Base-by-base conservation (phyloP, 2,113 vertebrate species). In the Tachycineta bicolor region DNA sequence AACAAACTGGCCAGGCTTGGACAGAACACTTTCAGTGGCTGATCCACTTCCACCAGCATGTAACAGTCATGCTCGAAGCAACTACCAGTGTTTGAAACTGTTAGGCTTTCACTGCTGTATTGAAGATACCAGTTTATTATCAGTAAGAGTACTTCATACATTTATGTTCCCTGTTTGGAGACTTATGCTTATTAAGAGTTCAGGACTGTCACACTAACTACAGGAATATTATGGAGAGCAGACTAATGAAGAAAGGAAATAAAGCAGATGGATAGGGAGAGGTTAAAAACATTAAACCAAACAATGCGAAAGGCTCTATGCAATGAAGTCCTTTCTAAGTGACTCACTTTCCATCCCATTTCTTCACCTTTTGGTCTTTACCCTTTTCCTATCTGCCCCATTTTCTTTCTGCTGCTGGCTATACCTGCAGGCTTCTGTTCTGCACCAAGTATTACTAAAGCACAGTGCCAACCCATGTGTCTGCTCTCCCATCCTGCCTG, bases 231-330 rank as follows among this genome's bases (percentile, higher is more conserved):
- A 14, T 12, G 34, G 24, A 74, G 22, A 86, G 53, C 64, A 68
- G 28, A 78, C 18, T 87, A 55, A 60, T 43, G 31, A n/a, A 50
- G 37, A 81, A 82, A 47, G 7, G 18, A 76, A 63, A 81, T 41
- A 11, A 31, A 34, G 4, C 34, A 41, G 41, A 63, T 34, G 10
- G 15, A 26, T 17, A 67, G 16, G 12, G 26, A 80, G 22, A 59
- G 12, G 13, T 79, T 78, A 68, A 84, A 94, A 93, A 50, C 33
- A 56, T 24, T 71, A 90, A 83, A 81, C 28, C 14, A 58, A 90
- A 44, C 24, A 82, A 39, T 31, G 12, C 41, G 78, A 81, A 87
- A 84, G 31, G 44, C 17, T 85, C 68, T 23, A 16, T 71, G 49
- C 14, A 56, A 64, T 13, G 3, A 90, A 85, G 34, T 50, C 19